phyloP scores from a whole-genome alignment of 2,797 vertebrate species.

The Scolopax rusticola region DNA sequence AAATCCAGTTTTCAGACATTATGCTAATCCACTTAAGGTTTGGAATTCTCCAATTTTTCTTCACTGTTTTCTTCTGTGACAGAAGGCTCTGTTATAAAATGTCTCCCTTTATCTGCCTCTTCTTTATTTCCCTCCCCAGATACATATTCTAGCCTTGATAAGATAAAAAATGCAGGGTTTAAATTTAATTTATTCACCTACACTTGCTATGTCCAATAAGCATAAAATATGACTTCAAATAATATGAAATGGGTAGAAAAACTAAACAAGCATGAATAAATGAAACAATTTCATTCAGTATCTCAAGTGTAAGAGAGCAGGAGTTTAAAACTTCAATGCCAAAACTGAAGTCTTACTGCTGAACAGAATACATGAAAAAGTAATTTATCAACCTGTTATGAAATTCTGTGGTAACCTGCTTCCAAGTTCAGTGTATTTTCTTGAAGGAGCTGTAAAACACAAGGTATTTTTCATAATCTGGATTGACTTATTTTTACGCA shows the following conservation, averaged over 20 bases:
- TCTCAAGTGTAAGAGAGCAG: background rate
- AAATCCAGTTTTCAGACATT: background rate
- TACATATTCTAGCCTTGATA: background rate
- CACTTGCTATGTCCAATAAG: background rate
- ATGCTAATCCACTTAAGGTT: background rate
- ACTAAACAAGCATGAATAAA: background rate
- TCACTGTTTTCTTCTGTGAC: background rate
- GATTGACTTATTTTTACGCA: slow-evolving; percentile 1
- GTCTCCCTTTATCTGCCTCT: background rate
- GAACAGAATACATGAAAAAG: slow-evolving; percentile 65
- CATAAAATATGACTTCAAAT: background rate
- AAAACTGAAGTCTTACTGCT: slow-evolving; percentile 15
- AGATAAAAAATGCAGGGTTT: background rate
- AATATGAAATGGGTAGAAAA: background rate
- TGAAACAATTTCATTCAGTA: background rate
- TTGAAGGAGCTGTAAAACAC: slow-evolving; percentile 73
- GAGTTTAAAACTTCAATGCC: background rate
- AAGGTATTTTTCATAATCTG: slow-evolving; percentile 71
- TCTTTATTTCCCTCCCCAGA: background rate
- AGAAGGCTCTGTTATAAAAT: background rate
- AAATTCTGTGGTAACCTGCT: slow-evolving; percentile 70
- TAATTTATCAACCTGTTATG: slow-evolving; percentile 73
- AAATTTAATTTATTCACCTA: background rate
- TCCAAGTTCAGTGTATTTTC: slow-evolving; percentile 71
- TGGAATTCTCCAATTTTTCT: background rate